Conservation (phyloP, 2,888 invertebrate species). For the Cetonia aurata region DNA sequence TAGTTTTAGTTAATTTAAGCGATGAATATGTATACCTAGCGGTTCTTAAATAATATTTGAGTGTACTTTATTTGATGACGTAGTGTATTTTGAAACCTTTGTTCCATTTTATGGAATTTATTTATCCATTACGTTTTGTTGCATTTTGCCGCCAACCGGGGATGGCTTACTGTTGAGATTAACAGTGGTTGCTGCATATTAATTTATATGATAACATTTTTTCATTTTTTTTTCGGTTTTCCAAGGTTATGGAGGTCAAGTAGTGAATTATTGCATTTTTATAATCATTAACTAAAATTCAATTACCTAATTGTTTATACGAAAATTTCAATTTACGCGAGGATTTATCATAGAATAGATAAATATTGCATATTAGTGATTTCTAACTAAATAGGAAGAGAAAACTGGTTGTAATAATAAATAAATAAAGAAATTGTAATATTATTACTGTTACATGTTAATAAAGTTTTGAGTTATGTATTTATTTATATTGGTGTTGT, state of each 20-base stretch:
- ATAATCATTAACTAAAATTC: slow-evolving; percentile 18
- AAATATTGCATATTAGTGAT: no score
- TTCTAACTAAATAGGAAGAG: no score
- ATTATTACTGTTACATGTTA: no score
- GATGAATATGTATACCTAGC: slow-evolving; percentile 21
- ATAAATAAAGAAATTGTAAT: no score
- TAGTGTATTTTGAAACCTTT: slow-evolving; percentile 61
- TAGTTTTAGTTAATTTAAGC: slow-evolving; percentile 47
- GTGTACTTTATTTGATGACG: slow-evolving; percentile 65
- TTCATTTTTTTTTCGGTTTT: slow-evolving; percentile 10
- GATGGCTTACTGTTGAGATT: slow-evolving; percentile 31
- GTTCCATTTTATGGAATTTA: slow-evolving; percentile 59
- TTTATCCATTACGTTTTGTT: slow-evolving; percentile 50
- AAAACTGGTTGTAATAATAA: no score
- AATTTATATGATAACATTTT: slow-evolving; percentile 13
- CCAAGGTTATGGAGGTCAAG: slow-evolving; percentile 35
- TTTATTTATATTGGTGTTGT: background rate
- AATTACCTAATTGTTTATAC: slow-evolving; percentile 17
- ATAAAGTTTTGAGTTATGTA: background rate
- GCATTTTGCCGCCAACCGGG: slow-evolving; percentile 62
- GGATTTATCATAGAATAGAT: background rate
- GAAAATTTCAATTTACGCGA: slow-evolving; percentile 1
- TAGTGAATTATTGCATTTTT: slow-evolving; percentile 25
- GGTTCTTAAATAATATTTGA: slow-evolving; percentile 52
- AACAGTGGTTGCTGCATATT: slow-evolving; percentile 26